Conservation (phyloP, 2,113 vertebrate species). For the Solenodon paradoxus region DNA sequence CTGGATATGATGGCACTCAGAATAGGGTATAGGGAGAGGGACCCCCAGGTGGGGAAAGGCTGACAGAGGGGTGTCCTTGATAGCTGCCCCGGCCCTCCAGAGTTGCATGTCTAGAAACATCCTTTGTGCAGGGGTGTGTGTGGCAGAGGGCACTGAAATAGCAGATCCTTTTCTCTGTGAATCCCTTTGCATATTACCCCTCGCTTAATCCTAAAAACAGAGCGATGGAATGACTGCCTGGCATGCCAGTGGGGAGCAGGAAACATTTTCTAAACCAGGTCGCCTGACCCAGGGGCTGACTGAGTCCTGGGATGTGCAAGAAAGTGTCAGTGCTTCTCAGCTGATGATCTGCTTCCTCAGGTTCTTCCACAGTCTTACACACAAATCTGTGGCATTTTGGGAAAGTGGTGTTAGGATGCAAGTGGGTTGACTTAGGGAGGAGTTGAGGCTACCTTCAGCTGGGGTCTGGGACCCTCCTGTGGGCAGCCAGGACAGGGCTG, state of each 20-base stretch:
- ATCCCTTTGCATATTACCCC: background rate
- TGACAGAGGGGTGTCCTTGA: background rate
- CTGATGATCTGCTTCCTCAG: rapidly evolving
- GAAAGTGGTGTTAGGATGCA: background rate
- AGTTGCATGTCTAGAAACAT: background rate
- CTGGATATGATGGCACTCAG: background rate
- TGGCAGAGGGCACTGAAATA: background rate
- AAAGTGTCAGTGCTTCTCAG: background rate
- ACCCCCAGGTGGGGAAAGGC: background rate
- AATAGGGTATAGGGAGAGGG: background rate
- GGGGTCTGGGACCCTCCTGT: background rate
- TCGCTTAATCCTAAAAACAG: background rate
- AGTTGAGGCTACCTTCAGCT: background rate
- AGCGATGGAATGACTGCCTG: background rate
- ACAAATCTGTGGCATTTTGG: background rate
- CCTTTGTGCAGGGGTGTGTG: too few relatives aligned
- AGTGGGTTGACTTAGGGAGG: background rate
- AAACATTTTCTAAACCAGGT: background rate
- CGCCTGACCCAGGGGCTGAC: rapidly evolving
- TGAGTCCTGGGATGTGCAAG: too few relatives aligned
- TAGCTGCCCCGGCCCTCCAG: too few relatives aligned
- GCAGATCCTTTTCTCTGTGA: background rate
- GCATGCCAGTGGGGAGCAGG: background rate
- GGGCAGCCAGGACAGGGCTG: background rate
- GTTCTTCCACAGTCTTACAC: background rate